These are phyloP conservation scores for Eubucco bourcierii DNA, from an alignment of 2,113 vertebrate species.

Conservation along the genomic window DNA sequence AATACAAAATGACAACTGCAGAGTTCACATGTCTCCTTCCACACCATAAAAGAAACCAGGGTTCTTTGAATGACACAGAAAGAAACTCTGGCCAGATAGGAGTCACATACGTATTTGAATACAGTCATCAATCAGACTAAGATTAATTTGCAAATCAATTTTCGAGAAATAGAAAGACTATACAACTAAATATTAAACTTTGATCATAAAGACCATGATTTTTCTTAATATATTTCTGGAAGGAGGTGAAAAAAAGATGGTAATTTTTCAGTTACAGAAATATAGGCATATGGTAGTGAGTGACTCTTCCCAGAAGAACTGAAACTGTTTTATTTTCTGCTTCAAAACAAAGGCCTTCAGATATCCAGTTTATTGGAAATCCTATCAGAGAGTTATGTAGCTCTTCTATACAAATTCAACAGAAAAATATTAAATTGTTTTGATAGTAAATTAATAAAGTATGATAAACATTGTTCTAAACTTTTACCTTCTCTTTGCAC, in stretches of 20 bases:
- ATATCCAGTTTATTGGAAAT: background rate
- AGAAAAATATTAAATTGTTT: background rate
- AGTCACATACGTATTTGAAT: background rate
- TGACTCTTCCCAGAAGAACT: background rate
- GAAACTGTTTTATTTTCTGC: background rate
- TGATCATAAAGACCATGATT: background rate
- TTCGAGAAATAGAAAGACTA: background rate
- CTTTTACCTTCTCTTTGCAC: background rate
- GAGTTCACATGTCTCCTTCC: background rate
- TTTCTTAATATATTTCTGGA: background rate
- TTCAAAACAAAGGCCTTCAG: background rate
- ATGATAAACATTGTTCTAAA: background rate
- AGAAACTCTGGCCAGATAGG: background rate
- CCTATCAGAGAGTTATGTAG: background rate
- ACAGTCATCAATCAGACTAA: background rate
- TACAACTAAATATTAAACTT: background rate
- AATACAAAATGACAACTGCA: background rate
- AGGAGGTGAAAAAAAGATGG: background rate
- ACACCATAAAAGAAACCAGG: background rate
- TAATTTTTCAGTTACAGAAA: background rate
- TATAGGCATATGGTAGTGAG: rapidly evolving
- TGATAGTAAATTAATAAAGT: background rate
- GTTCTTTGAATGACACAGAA: background rate
- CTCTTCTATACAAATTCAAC: background rate
- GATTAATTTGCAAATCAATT: background rate